Base-by-base conservation (phyloP, 2,113 vertebrate genomes). In the Plecotus auritus region DNA sequence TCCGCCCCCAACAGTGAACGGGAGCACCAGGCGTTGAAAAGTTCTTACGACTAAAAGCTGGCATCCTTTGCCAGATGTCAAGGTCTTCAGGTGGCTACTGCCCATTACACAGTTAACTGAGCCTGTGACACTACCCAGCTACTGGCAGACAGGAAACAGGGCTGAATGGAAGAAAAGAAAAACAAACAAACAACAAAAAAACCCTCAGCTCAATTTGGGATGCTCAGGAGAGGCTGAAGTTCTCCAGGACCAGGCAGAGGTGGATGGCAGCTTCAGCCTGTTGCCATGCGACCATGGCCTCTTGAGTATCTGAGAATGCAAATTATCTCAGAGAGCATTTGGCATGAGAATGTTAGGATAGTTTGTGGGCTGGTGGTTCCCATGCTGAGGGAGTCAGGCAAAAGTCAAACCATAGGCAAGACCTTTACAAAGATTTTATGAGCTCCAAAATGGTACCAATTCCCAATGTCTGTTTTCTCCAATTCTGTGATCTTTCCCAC, bases 251-350 rank as follows among this genome's bases (percentile, higher is more conserved):
- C 1, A 64, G 20, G 23, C 20, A 74, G 32, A 1, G 2, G 30
- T 1, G 77, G 30, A 49, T 5, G 6, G n/a, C 22, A 85, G 9
- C 10, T 45, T 22, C 28, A 45, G 54, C 20, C 26, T 7, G 5
- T 5, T n/a, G 54, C 4, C 7, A 3, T 47, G 47, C 0, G 30
- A 11, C 4, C 8, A 1, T 47, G 32, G n/a, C 16, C n/a, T 45
- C 14, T n/a, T 47, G 69, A 49, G 42, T 3, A 30, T 54, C 37
- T 13, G 1, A 37, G 13, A 42, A 77, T 3, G 1, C 40, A 78
- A 23, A 35, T 51, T 23, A 90, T 9, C 30, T 92, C 54, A 94
- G 7, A 26, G 20, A 45, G 1, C 18, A 45, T 32, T 59, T 37
- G 74, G 37, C n/a, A 20, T 74, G 13, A 61, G 20, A 51, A 49